phyloP scores from a whole-genome alignment of 1,140 invertebrate species.

The Tachypleus tridentatus region DNA sequence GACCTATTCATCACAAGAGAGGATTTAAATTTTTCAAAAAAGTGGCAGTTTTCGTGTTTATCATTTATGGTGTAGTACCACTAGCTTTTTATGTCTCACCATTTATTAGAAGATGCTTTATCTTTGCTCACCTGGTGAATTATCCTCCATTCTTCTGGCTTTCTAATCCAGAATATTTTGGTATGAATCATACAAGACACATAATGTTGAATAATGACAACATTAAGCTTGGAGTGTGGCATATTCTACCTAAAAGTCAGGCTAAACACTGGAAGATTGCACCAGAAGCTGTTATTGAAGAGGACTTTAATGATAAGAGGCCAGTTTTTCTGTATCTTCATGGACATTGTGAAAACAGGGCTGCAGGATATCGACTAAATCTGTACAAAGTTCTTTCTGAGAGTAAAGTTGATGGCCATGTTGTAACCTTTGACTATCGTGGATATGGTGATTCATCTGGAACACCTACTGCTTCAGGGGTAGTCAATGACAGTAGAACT shows the following conservation, averaged over 20 bases:
- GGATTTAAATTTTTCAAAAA: conserved; percentile 7
- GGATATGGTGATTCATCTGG: conserved; percentile 76
- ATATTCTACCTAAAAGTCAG: conserved; percentile 11
- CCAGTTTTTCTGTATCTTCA: conserved; percentile 67
- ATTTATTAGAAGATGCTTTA: conserved; percentile 15
- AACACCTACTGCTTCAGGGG: conserved; percentile 39
- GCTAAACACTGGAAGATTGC: conserved; percentile 1
- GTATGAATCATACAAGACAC: conserved; percentile 18
- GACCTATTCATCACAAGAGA: not conserved
- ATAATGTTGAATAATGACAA: conserved; percentile 11
- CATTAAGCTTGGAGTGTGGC: conserved; percentile 19
- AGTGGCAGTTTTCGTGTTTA: conserved; percentile 6
- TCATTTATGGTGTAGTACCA: conserved; percentile 20
- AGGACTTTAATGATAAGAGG: conserved; percentile 24
- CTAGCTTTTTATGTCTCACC: conserved; percentile 17
- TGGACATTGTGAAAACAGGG: conserved; percentile 75
- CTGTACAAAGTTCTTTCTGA: conserved; percentile 61
- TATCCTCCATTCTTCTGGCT: conserved; percentile 15
- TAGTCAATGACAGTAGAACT: conserved; percentile 8
- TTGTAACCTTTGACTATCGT: conserved; percentile 81
- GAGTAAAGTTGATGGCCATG: conserved; percentile 57
- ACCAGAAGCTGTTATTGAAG: not conserved
- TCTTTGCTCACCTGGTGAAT: conserved; percentile 19
- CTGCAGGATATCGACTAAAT: conserved; percentile 61
- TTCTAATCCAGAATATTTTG: conserved; percentile 16